Base-by-base conservation (phyloP, 2,888 invertebrate species). In the Leucophora obtusa region DNA sequence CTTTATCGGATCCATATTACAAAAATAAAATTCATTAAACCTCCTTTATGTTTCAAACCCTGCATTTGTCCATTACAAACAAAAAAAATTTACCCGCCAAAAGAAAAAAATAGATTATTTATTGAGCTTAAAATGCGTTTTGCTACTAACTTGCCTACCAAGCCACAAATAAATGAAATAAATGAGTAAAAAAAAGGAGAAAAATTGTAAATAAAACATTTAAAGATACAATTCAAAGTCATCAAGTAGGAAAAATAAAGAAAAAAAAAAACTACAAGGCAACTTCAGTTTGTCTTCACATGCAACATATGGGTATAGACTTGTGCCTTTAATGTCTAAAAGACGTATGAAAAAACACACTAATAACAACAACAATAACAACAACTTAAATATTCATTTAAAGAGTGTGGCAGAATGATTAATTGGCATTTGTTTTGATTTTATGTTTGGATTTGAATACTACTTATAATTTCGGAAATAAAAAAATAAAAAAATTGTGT, bases 381-480 rank as follows among this genome's bases (percentile, higher is more conserved):
- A 21, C 33, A 69, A 11, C 53, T 35, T 38, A 59, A 56, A 53
- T 35, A 70, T 68, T 72, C 66, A 77, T 76, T 81, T 68, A 58
- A 70, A 70, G 10, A 65, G 77, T 59, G 73, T 77, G 81, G 53
- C 76, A 74, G 47, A 79, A 79, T 83, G 83, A 83, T 83, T 83
- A 83, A 83, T 83, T 83, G 83, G 75, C 83, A 70, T 83, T 83
- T 82, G 79, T 78, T 82, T 80, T 80, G 82, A 82, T 83, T 82
- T 82, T 79, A 54, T 79, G 69, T 79, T 59, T 60, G 70, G 60
- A 75, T 79, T 79, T 77, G 74, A 74, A 74, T 74, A 66, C 74
- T 66, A 70, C 70, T 79, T 79, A 66, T 74, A 74, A 74, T 79
- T 79, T 79, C 74, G 79, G 79, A 79, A 70, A 79, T 70, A 66